These are phyloP conservation scores for Lepetodrilus schrolli DNA, from an alignment of 2,888 invertebrate genomes.

Conservation along the genomic window DNA sequence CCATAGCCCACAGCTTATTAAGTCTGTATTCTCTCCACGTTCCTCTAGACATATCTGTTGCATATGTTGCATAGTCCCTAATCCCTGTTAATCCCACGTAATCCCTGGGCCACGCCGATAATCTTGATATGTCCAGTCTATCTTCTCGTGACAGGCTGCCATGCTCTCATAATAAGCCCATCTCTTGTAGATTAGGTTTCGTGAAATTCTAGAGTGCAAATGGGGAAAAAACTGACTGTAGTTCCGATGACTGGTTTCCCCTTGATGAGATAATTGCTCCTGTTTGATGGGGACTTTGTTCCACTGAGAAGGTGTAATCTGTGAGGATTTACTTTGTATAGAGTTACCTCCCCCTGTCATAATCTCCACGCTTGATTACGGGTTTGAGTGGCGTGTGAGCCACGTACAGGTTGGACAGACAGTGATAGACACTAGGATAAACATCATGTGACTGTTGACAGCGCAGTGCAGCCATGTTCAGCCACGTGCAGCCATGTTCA, in stretches of 20 bases:
- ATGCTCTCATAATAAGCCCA: background rate
- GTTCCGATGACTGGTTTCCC: background rate
- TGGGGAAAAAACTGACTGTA: constrained; percentile 13
- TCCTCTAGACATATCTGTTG: constrained; percentile 10
- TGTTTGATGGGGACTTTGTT: constrained; percentile 9
- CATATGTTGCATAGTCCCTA: constrained; percentile 7
- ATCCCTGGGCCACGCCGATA: background rate
- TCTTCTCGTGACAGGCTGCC: background rate
- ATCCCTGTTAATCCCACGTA: constrained; percentile 3
- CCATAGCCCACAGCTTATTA: background rate
- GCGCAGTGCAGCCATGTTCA: no score
- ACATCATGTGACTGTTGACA: no score
- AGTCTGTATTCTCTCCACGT: background rate
- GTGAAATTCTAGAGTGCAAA: background rate
- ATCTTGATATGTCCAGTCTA: constrained; percentile 6
- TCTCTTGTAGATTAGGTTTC: constrained; percentile 13
- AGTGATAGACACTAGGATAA: no score
- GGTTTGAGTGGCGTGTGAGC: background rate
- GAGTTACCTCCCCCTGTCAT: background rate
- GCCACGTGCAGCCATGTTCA: no score
- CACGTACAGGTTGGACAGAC: no score
- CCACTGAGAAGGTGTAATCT: background rate
- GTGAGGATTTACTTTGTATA: background rate
- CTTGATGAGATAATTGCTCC: constrained; percentile 7
- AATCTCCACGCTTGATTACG: background rate